These are phyloP conservation scores for Benthosema pterotum DNA, from an alignment of 2,797 vertebrate species.

Conservation along the genomic window DNA sequence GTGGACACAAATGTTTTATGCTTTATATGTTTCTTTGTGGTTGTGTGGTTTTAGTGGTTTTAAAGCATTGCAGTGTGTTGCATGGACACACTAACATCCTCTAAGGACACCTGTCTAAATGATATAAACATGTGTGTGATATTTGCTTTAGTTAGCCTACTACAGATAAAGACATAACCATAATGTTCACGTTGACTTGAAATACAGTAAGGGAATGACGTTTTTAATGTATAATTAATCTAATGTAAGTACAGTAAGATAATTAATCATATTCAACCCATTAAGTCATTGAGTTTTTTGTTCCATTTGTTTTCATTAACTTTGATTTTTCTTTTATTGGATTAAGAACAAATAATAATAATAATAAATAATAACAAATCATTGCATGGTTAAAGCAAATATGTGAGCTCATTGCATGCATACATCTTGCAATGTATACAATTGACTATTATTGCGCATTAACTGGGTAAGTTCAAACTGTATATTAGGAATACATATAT, in stretches of 20 bases:
- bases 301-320: slow-evolving; percentile 15
- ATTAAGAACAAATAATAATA: not conserved
- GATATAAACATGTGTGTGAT: not conserved
- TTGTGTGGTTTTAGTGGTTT: slow-evolving; percentile 2
- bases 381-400: slow-evolving; percentile 56
- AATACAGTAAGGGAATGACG: not conserved
- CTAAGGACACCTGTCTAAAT: not conserved
- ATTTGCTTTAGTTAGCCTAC: slow-evolving; percentile 2
- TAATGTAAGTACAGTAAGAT: not conserved
- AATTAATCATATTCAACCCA: slow-evolving; percentile 6
- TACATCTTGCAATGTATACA: not conserved
- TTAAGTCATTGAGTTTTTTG: slow-evolving; percentile 21
- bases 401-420: slow-evolving; percentile 56
- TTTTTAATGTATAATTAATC: slow-evolving; percentile 1
- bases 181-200: not conserved
- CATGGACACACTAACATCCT: slow-evolving; percentile 16
- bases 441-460: not conserved
- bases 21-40: not conserved
- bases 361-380: not conserved
- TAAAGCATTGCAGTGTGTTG: slow-evolving; percentile 17
- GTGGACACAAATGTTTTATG: slow-evolving; percentile 6
- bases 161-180: not conserved
- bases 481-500: no score
- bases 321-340: not conserved
- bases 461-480: not conserved